Evolutionary conservation across 2,113 vertebrate genomes (phyloP).

Genomic region (Dasypus novemcinctus): DNA sequence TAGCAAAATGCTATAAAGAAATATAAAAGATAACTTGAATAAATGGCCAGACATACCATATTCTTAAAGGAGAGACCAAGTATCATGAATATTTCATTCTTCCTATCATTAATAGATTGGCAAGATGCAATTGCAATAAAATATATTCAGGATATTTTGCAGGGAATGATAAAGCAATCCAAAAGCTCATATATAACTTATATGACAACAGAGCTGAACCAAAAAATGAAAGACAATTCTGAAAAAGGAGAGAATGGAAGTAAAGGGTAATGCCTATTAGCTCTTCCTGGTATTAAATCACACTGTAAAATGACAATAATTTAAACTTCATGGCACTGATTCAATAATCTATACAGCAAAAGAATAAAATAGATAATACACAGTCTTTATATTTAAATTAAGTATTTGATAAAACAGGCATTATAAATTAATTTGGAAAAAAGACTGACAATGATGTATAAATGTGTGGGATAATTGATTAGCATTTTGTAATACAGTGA

Average conservation of each 20-base stretch:
- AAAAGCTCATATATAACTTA: background rate
- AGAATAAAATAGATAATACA: background rate
- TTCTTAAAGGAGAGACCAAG: background rate
- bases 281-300: background rate
- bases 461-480: background rate
- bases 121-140: background rate
- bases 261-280: background rate
- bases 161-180: background rate
- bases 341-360: background rate
- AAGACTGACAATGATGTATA: background rate
- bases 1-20: background rate
- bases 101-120: background rate
- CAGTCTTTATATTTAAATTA: conserved; percentile 10
- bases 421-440: conserved; percentile 1
- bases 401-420: background rate
- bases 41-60: background rate
- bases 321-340: background rate
- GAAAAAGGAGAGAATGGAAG: background rate
- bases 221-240: background rate
- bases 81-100: background rate
- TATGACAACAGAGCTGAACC: background rate
- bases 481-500: background rate
- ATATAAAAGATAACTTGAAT: conserved; percentile 23
- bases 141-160: background rate
- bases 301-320: background rate